These are phyloP conservation scores for Lepilemur septentrionalis DNA, from an alignment of 2,797 vertebrate genomes.

Conservation along the genomic window DNA sequence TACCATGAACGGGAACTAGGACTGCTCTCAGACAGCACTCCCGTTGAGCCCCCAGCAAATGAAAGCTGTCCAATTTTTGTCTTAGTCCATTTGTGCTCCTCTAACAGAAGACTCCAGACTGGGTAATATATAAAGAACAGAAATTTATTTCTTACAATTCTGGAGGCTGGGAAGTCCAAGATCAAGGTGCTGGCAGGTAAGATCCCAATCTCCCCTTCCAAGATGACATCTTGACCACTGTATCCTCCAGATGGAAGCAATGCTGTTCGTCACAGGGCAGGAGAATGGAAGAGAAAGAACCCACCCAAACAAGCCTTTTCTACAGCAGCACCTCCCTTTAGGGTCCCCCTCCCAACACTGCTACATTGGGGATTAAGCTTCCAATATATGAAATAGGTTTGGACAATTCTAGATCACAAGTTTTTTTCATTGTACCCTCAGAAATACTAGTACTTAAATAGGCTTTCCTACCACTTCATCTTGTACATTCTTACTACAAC, in stretches of 20 bases:
- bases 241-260: not conserved
- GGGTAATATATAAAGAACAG: not conserved
- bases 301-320: fast-evolving
- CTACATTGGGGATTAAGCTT: not conserved
- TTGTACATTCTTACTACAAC: not conserved
- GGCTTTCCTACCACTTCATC: not conserved
- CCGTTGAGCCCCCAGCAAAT: not conserved
- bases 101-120: not conserved
- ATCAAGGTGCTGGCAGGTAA: not conserved
- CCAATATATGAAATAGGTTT: not conserved
- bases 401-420: not conserved
- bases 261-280: not conserved
- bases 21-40: not conserved
- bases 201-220: not conserved
- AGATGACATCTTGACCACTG: no score
- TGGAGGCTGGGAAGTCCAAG: not conserved
- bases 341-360: not conserved
- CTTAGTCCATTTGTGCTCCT: not conserved
- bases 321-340: not conserved
- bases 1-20: not conserved
- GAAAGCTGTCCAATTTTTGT: not conserved
- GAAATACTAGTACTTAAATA: not conserved
- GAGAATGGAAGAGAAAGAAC: not conserved
- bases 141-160: not conserved
- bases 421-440: not conserved